phyloP scores from a whole-genome alignment of 2,797 vertebrate species.

The Pelodytes ibericus region DNA sequence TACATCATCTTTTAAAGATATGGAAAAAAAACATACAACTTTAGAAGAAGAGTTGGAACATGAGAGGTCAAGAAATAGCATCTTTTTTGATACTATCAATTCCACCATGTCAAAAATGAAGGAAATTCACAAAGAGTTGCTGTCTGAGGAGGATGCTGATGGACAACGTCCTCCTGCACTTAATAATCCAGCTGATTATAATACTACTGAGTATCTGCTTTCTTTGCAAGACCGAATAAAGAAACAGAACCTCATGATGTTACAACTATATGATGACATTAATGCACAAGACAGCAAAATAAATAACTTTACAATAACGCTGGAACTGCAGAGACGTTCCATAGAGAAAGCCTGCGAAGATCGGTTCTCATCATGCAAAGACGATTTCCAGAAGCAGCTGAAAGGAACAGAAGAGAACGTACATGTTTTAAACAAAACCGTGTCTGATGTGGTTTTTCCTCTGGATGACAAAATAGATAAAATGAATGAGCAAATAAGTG shows the following conservation, averaged over 20 bases:
- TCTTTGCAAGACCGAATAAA: constrained; percentile 67
- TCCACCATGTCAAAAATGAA: constrained; percentile 70
- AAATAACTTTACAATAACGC: constrained; percentile 68
- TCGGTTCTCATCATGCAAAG: constrained; percentile 67
- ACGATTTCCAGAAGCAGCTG: constrained; percentile 67
- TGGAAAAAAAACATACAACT: constrained; percentile 68
- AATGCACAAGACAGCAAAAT: constrained; percentile 71
- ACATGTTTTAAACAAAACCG: constrained; percentile 69
- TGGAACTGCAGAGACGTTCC: constrained; percentile 65
- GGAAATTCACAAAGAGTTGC: constrained; percentile 62
- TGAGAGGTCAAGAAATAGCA: constrained; percentile 60
- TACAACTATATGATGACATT: constrained; percentile 69
- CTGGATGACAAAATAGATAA: constrained; percentile 70
- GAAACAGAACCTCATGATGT: constrained; percentile 69
- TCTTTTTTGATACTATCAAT: constrained; percentile 72
- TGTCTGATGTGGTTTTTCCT: constrained; percentile 68
- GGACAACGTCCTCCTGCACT: constrained; percentile 35
- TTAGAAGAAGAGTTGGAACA: constrained; percentile 66
- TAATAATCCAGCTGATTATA: constrained; percentile 49
- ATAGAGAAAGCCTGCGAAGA: constrained; percentile 66
- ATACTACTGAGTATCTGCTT: constrained; percentile 64
- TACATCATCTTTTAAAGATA: constrained; percentile 67
- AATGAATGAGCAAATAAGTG: constrained; percentile 77
- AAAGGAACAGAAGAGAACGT: constrained; percentile 65
- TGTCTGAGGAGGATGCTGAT: constrained; percentile 57